Base-by-base conservation (phyloP, 2,888 invertebrate species). In the Matsumyia berberina region DNA sequence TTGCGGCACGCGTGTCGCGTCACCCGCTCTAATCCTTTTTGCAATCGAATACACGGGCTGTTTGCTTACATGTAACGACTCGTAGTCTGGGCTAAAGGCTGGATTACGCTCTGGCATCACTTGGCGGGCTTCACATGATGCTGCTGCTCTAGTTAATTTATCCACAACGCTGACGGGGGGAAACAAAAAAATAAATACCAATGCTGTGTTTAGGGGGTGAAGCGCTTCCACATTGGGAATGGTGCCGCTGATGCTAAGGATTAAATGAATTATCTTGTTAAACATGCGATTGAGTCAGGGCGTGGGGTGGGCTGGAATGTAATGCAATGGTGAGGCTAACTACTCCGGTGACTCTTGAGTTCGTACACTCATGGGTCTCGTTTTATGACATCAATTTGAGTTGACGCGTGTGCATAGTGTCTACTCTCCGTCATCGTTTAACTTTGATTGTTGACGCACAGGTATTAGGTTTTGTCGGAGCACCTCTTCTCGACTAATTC, bases 191-290 rank as follows among this genome's bases (percentile, higher is more conserved):
- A 55, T 35, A 35, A 9, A 11, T n/a, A 39, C 57, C 37, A 57
- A 8, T 24, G n/a, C 24, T 35, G 33, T 31, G 39, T 62, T 33
- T 72, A 60, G 42, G 51, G n/a, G 60, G n/a, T 53, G 72, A 58
- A 58, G n/a, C 24, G 60, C 29, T 73, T 51, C 62, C 51, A 42
- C 62, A 31, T 62, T 62, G 17, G 17, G 55, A 33, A 29, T 39
- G 58, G 46, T 64, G 64, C 29, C 55, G 69, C 37, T 74, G 74
- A 66, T 74, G 55, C 64, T 44, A 64, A 64, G 73, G 73, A 74
- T 74, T 64, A 74, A 74, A 66, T 57, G 74, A 74, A 74, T 74
- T 74, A 74, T 74, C 74, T 74, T 74, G 74, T 74, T 74, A 66
- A 74, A 66, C 66, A 74, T 57, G 66, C 74, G 74, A 74, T 57